Evolutionary conservation across 2,888 invertebrate genomes (phyloP), one percentile per base, ranked within the genome.

Genomic region (Muscina levida): DNA sequence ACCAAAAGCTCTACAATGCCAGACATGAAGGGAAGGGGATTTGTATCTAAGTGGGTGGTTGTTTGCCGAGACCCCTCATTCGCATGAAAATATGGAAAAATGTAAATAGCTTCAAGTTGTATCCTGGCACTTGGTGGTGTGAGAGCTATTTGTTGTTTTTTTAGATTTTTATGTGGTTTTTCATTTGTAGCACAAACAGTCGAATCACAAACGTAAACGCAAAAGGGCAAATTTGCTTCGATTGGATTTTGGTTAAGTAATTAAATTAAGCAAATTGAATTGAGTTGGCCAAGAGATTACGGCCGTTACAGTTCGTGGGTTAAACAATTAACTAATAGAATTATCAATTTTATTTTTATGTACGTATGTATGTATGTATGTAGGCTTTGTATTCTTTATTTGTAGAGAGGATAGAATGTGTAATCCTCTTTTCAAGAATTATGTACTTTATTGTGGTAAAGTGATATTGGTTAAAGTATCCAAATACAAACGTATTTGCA

Each of bases 251-350:
- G 76, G 53, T 79, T 76, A 72, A 79, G 75, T 79, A 79, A 79
- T 79, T 79, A 79, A 79, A 75, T 79, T 79, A 79, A 79, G 68
- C 72, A 72, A 79, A 79, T 79, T 79, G 75, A 76, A 68, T 79
- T 75, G 75, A 19, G 39, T 62, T n/a, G 42, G 42, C 42, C 62
- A 19, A 42, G 42, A 62, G 62, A 42, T 62, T 62, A 62, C 42
- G 39, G 22, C 39, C 42, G 42, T 62, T 62, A 42, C 31, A 5
- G 31, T 39, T 42, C 42, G 62, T 19, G 62, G 62, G 62, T 62
- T 62, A 62, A 62, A 62, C 62, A 62, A 62, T 62, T 62, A 62
- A 62, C 62, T 62, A 62, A 62, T 62, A 62, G 62, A 62, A 62
- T 39, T 62, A 62, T 62, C 62, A 42, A 62, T 62, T 62, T 62